Conservation (phyloP, 1,140 invertebrate genomes). For the Cherax destructor region DNA sequence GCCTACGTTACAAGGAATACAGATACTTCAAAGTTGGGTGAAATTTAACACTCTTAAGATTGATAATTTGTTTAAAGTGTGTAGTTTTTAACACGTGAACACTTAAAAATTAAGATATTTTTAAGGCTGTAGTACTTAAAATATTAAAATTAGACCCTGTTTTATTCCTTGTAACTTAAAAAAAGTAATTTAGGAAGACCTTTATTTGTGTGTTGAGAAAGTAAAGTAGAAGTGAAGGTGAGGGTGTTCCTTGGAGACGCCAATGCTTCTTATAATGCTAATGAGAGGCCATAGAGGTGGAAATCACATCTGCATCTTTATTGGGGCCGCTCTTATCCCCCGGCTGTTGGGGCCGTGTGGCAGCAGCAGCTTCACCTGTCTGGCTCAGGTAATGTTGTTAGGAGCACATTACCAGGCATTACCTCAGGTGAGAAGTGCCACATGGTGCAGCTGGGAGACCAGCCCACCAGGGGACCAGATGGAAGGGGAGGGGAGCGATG, state of each 20-base stretch:
- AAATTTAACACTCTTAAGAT: no score
- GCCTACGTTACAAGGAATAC: no score
- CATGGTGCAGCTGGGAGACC: not conserved
- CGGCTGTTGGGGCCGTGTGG: not conserved
- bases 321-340: not conserved
- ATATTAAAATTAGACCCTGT: no score
- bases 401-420: conserved; percentile 33
- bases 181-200: no score
- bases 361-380: not conserved
- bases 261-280: not conserved
- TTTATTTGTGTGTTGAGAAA: no score
- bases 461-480: no score
- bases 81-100: no score
- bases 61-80: no score
- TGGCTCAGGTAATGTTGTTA: conserved; percentile 35
- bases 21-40: no score
- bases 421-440: conserved; percentile 45
- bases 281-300: not conserved
- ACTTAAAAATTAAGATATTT: no score
- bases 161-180: no score
- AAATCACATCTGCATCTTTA: conserved; percentile 17
- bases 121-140: no score
- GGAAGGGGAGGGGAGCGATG: not conserved
- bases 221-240: not conserved
- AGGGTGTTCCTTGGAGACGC: not conserved